Evolutionary conservation across 2,113 vertebrate genomes (phyloP), one percentile per base, ranked within the genome.

Genomic region (Hemicordylus capensis): DNA sequence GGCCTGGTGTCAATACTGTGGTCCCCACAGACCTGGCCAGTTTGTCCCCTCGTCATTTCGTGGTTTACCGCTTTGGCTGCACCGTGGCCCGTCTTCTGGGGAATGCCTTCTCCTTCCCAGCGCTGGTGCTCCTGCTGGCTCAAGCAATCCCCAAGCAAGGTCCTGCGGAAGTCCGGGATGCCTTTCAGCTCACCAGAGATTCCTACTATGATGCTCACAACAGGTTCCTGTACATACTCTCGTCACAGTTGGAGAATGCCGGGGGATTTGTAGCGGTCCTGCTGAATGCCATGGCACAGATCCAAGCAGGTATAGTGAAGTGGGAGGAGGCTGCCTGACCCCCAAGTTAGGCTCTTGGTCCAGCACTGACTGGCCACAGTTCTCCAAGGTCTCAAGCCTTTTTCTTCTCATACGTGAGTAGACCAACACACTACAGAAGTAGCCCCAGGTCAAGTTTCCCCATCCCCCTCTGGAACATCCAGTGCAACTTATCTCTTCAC

Each of bases 11-110:
- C 28, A 54, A 72, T 24, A 83, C 74, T 4, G 92, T 97, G 34
- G 85, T 96, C 77, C 95, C 96, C 0, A 94, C 95, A 46, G 87
- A 97, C 11, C 86, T 97, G 81, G 95, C 96, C 89, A 94, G 82
- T 80, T 95, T 98, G 61, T 95, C 97, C 8, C 95, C 97, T 46
- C 94, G 94, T 12, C 94, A 96, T 90, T 95, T 96, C 3, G 94
- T 96, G 11, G 79, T 97, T 72, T 97, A 97, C 89, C 85, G 96
- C 24, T 97, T 97, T 86, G 97, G 97, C 76, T 97, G 96, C 84
- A 94, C 95, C 37, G 91, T 97, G 78, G 85, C 96, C 76, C 92
- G 89, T 75, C 87, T 96, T 85, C 94, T 97, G 39, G 92, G 92
- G 85, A 91, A 80, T 79, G 81, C 85, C 67, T 89, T 92, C 44